These are phyloP conservation scores for Hemicentrotus pulcherrimus DNA, from an alignment of 35 echinoderm and acorn worm genomes.

Conservation along the genomic window DNA sequence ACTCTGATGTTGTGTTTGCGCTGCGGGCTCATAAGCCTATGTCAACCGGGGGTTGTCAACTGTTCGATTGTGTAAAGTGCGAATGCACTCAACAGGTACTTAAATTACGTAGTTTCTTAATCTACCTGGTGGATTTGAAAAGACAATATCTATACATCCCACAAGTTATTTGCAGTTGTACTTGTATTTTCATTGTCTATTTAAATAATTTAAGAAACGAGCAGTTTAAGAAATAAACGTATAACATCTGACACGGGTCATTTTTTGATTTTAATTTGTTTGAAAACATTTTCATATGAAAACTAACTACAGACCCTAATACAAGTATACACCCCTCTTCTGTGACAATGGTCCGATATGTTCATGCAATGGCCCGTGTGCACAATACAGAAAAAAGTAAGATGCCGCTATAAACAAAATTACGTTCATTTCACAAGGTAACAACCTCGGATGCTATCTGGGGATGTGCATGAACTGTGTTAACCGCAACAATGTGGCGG, in stretches of 20 bases:
- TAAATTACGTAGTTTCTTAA: background rate
- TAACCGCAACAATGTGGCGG: background rate
- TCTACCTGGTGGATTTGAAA: background rate
- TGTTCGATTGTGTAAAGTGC: background rate
- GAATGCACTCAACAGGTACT: no score
- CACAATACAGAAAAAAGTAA: background rate
- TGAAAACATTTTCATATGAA: no score
- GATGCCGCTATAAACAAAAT: background rate
- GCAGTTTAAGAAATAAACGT: no score
- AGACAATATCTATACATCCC: background rate
- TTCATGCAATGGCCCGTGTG: background rate
- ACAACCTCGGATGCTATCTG: no score
- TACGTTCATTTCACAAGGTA: background rate
- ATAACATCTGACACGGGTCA: no score
- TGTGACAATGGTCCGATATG: background rate
- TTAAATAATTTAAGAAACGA: no score
- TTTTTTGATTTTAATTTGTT: no score
- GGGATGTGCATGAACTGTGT: background rate
- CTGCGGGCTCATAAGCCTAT: background rate
- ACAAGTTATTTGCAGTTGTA: background rate
- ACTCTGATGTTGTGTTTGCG: background rate
- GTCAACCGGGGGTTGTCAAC: background rate
- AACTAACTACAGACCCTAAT: background rate
- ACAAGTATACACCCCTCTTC: background rate
- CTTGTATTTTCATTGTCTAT: no score